Percentiles rank a stretch among this genome's conserved stretches.
These are phyloP conservation scores for Tonatia bakeri DNA, from an alignment of 2,113 vertebrate species.

Conservation along the genomic window DNA sequence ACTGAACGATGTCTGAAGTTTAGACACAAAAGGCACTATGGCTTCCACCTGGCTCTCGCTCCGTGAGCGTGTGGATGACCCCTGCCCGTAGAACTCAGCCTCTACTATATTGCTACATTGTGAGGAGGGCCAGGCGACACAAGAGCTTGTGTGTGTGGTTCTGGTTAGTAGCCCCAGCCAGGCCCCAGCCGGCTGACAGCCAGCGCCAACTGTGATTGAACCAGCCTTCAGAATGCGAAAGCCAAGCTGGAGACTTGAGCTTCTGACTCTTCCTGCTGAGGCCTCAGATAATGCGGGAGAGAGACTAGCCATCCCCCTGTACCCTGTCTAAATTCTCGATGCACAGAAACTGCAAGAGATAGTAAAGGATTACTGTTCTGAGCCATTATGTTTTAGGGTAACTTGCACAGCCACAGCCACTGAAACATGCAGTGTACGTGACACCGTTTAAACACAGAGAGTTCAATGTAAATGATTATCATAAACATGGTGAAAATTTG, in stretches of 20 bases:
- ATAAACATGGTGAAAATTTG: neutral
- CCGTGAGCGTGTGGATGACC: neutral
- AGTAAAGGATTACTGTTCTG: neutral
- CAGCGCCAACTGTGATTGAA: neutral
- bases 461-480: neutral
- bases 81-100: neutral
- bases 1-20: neutral
- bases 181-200: neutral
- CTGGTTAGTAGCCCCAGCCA: neutral
- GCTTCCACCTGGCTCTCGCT: neutral
- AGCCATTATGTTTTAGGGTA: neutral
- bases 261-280: neutral
- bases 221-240: neutral
- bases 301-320: neutral
- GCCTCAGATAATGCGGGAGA: neutral
- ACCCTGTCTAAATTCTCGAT: neutral
- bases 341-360: neutral
- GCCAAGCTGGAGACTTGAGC: neutral
- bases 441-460: neutral
- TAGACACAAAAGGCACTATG: neutral
- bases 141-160: neutral
- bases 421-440: neutral
- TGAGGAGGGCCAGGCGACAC: neutral
- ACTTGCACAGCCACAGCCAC: neutral
- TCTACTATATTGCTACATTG: neutral